Evolutionary conservation across 2,888 invertebrate genomes (phyloP).

Genomic region (Rhopalosiphum nymphaeae): DNA sequence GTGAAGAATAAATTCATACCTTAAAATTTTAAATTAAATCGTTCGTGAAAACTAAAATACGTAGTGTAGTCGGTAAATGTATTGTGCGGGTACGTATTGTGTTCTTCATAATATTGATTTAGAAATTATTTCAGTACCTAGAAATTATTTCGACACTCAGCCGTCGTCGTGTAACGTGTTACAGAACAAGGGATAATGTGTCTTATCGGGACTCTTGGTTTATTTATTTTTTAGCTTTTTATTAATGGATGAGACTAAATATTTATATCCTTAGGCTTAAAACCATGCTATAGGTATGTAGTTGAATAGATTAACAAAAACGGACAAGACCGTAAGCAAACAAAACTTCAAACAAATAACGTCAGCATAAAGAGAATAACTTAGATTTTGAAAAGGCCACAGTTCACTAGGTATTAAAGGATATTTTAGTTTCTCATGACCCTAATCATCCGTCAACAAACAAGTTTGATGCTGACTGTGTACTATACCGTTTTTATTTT

Average conservation of each 20-base stretch:
- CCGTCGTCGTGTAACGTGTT: not conserved
- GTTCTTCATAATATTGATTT: not conserved
- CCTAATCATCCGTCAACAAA: constrained; percentile 11
- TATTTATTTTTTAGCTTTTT: constrained; percentile 21
- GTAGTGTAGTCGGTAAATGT: not conserved
- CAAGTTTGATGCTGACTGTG: constrained; percentile 21
- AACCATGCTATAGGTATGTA: not conserved
- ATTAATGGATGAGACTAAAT: constrained; percentile 22
- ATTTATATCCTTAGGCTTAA: constrained; percentile 31
- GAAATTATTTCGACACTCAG: not conserved
- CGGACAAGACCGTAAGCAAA: constrained; percentile 36
- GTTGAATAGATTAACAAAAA: constrained; percentile 43
- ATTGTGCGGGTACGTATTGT: not conserved
- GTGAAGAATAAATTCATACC: not conserved
- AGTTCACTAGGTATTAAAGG: constrained; percentile 16
- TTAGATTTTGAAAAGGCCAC: constrained; percentile 19
- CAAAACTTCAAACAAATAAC: constrained; percentile 34
- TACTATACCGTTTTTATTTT: not conserved
- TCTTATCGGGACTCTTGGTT: not conserved
- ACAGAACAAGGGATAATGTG: not conserved
- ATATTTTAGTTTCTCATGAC: constrained; percentile 33
- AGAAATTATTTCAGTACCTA: not conserved
- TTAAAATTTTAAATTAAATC: not conserved
- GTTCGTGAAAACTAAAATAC: not conserved
- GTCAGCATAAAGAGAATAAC: constrained; percentile 40